Percentiles rank a stretch among this genome's conserved stretches.
These are phyloP conservation scores for Heliothis peltigera DNA, from an alignment of 2,888 invertebrate genomes.

Conservation along the genomic window DNA sequence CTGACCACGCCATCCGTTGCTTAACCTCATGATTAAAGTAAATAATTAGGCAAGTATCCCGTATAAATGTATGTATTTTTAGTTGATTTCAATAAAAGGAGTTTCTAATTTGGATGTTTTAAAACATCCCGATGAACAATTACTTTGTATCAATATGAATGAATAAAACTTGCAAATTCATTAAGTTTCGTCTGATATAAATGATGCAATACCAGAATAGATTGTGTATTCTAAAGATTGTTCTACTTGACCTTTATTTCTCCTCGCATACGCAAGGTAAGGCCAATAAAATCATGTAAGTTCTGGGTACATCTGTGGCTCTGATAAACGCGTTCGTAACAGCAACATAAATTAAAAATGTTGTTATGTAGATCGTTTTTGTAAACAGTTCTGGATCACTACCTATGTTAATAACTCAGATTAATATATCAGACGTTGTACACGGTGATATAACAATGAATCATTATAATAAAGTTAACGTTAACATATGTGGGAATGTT, in stretches of 20 bases:
- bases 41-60: no score
- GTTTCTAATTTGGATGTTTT: no score
- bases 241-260: constrained; percentile 26
- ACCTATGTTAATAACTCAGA: neutral
- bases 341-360: neutral
- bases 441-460: neutral
- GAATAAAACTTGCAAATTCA: no score
- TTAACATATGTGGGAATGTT: neutral
- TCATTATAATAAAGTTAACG: no score
- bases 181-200: neutral
- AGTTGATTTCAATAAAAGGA: no score
- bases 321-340: neutral
- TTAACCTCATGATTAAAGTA: no score
- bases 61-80: no score
- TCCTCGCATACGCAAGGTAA: neutral
- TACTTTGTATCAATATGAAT: no score
- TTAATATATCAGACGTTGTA: neutral
- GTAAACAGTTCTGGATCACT: constrained; percentile 18
- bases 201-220: neutral
- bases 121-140: no score
- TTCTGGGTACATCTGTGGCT: neutral
- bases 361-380: neutral
- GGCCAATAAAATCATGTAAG: constrained; percentile 6
- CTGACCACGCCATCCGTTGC: no score
- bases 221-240: constrained; percentile 10